Evolutionary conservation across 2,888 invertebrate species (phyloP).

Genomic region (Sphaerolaimus hirsutus): DNA sequence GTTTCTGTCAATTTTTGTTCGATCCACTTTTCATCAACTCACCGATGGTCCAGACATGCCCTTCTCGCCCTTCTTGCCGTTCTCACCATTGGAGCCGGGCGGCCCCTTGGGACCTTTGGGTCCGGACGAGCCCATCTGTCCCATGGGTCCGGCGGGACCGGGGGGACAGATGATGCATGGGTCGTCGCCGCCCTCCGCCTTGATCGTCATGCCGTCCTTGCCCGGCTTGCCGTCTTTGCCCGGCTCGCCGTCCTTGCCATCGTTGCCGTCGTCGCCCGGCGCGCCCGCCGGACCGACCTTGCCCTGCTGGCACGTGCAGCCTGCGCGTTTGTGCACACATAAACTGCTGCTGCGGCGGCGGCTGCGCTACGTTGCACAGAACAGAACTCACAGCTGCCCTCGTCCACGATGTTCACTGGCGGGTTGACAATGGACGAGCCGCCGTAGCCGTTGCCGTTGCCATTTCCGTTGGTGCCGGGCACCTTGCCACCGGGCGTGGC

Average conservation of each 20-base stretch:
- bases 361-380: not conserved
- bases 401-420: not conserved
- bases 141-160: slow-evolving; percentile 16
- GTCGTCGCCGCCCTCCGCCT: not conserved
- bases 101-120: slow-evolving; percentile 17
- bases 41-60: slow-evolving; percentile 1
- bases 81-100: slow-evolving; percentile 18
- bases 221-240: slow-evolving; percentile 10
- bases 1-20: not conserved
- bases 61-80: slow-evolving; percentile 13
- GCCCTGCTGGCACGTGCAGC: slow-evolving; percentile 2
- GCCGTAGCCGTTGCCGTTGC: not conserved
- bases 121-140: slow-evolving; percentile 11
- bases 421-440: not conserved
- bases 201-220: slow-evolving; percentile 4
- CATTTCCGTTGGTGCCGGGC: not conserved
- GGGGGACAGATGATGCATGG: slow-evolving; percentile 17
- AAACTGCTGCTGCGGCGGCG: not conserved
- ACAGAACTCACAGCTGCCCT: not conserved
- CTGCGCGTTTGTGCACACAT: not conserved
- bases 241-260: slow-evolving; percentile 11
- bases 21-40: not conserved
- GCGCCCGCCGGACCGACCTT: not conserved
- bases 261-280: slow-evolving; percentile 6
- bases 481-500: not conserved